A percentile compares a stretch with the other conserved stretches of the same genome.
These are phyloP conservation scores for Drosophila hydei DNA, from an alignment of 1,140 invertebrate genomes.

Conservation along the genomic window DNA sequence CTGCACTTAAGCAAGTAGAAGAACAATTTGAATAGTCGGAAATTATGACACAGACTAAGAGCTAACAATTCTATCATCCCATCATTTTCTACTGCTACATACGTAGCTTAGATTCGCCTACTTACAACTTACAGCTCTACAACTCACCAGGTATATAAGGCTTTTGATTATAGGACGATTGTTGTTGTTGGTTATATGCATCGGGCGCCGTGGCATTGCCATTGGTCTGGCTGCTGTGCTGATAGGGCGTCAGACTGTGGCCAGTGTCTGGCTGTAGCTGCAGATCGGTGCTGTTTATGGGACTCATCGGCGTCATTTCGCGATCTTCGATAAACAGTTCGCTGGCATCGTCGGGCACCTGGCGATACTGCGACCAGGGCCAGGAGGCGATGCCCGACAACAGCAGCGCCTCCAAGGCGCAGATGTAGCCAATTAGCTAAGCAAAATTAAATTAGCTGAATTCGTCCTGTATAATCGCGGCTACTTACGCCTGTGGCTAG, in stretches of 20 bases:
- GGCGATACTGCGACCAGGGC: conserved; percentile 84
- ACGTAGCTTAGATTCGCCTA: too few species aligned
- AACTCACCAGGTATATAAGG: conserved; percentile 84
- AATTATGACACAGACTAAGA: too few species aligned
- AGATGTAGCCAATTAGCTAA: conserved; percentile 84
- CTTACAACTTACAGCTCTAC: too few species aligned
- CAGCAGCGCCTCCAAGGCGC: conserved; percentile 84
- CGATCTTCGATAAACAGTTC: conserved; percentile 84
- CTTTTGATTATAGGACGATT: conserved; percentile 84
- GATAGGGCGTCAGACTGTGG: conserved; percentile 61
- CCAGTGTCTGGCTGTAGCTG: conserved; percentile 55
- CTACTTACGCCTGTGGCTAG: conserved; percentile 85
- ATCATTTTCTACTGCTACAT: too few species aligned
- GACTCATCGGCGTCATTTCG: conserved; percentile 84
- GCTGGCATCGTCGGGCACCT: conserved; percentile 84
- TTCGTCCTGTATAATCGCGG: background rate
- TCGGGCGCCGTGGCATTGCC: conserved; percentile 75
- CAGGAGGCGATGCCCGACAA: conserved; percentile 84
- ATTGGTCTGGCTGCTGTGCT: conserved; percentile 70
- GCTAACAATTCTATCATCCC: too few species aligned
- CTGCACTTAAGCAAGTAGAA: too few species aligned
- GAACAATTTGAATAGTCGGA: too few species aligned
- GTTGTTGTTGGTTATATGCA: conserved; percentile 82
- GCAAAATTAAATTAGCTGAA: background rate
- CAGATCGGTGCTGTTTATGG: conserved; percentile 80